A percentile compares a stretch with the other conserved stretches of the same genome.
Conservation (phyloP, 2,888 invertebrate species). For the Caenorhabditis macrosperma region DNA sequence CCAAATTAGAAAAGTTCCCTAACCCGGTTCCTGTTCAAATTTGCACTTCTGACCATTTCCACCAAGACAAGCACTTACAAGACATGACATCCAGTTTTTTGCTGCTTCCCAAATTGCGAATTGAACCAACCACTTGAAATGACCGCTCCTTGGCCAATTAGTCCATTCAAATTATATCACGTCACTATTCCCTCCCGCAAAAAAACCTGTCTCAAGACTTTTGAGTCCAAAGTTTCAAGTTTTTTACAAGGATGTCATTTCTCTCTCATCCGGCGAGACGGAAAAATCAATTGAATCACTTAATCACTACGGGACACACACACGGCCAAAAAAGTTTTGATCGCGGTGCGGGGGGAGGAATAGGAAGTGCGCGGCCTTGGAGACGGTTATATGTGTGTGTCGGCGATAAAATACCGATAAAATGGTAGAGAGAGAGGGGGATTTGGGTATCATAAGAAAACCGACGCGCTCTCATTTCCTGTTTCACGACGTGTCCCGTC, state of each 20-base stretch:
- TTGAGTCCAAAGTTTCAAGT: conserved; percentile 41
- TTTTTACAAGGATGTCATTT: neutral
- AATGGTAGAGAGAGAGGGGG: conserved; percentile 51
- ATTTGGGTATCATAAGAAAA: conserved; percentile 35
- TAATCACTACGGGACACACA: neutral
- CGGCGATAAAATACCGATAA: conserved; percentile 46
- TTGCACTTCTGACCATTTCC: too few species aligned
- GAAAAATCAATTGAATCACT: conserved; percentile 1
- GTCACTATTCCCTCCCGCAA: conserved; percentile 23
- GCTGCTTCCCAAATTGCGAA: neutral
- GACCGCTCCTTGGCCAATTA: conserved; percentile 5
- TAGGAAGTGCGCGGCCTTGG: conserved; percentile 55
- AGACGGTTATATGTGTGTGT: conserved; percentile 27
- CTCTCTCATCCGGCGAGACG: neutral
- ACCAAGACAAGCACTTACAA: too few species aligned
- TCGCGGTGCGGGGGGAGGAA: conserved; percentile 14
- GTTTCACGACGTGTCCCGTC: conserved; percentile 19
- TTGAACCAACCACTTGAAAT: conserved; percentile 11
- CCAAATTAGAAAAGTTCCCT: too few species aligned
- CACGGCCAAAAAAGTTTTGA: conserved; percentile 20
- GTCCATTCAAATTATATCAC: neutral
- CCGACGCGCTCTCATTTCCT: conserved; percentile 25
- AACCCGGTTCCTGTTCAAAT: neutral
- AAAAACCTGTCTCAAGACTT: conserved; percentile 34
- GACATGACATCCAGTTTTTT: conserved; percentile 25